These are phyloP conservation scores for Sinosuthora webbiana DNA, from an alignment of 2,113 vertebrate species.

Conservation along the genomic window DNA sequence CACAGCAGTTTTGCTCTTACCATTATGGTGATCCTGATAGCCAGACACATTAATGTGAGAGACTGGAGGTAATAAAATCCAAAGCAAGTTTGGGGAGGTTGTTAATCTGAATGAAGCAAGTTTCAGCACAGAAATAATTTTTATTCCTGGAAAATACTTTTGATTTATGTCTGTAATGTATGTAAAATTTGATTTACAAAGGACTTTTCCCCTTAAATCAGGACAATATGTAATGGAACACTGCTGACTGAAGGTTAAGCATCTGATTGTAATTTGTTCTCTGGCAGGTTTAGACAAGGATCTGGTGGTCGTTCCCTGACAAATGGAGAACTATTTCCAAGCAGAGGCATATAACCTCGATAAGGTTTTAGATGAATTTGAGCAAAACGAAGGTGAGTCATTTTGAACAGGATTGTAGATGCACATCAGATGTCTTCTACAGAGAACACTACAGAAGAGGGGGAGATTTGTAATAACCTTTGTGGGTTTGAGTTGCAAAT, in stretches of 20 bases:
- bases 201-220: background rate
- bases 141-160: background rate
- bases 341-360: slow-evolving; percentile 98
- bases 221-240: background rate
- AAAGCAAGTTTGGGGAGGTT: background rate
- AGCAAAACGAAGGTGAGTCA: slow-evolving; percentile 95
- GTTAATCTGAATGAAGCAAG: background rate
- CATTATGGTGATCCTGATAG: background rate
- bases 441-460: background rate
- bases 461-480: background rate
- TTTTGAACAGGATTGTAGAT: background rate
- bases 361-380: slow-evolving; percentile 99
- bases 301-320: slow-evolving; percentile 86
- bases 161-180: background rate
- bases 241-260: background rate
- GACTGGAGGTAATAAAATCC: background rate
- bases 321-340: slow-evolving; percentile 99
- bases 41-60: background rate
- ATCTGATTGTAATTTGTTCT: slow-evolving; percentile 30
- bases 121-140: background rate
- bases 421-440: background rate
- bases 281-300: slow-evolving; percentile 80
- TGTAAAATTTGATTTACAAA: slow-evolving; percentile 1
- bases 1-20: background rate
- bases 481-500: background rate